A percentile compares a stretch with the other conserved stretches of the same genome.
phyloP scores from a whole-genome alignment of 2,113 vertebrate species.

The Ciconia stormi region DNA sequence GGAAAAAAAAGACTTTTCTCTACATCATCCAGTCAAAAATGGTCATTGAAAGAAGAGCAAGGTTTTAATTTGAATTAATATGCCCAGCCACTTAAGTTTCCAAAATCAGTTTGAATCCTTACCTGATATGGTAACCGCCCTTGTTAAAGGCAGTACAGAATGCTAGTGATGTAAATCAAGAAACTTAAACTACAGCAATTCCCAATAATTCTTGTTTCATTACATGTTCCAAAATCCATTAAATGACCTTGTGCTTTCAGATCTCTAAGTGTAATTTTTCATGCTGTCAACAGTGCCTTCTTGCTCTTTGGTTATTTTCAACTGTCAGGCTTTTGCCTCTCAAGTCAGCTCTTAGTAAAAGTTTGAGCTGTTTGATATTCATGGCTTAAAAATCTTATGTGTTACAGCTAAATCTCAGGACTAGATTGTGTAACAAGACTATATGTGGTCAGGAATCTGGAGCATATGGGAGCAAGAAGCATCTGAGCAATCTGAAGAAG shows the following conservation, averaged over 20 bases:
- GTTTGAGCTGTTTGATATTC: background rate
- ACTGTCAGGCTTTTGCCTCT: background rate
- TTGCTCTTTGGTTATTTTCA: background rate
- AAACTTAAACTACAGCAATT: background rate
- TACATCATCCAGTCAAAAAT: background rate
- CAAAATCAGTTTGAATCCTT: background rate
- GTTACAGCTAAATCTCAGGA: background rate
- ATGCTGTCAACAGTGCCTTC: background rate
- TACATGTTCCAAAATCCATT: background rate
- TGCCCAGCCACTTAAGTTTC: background rate
- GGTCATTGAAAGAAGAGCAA: background rate
- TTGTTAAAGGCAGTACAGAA: background rate
- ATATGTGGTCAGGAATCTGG: background rate
- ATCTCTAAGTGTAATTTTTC: background rate
- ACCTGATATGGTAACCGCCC: fast-evolving
- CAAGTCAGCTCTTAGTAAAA: background rate
- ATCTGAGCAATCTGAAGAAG: background rate
- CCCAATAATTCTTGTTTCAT: background rate
- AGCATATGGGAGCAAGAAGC: background rate
- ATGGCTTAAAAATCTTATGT: fast-evolving
- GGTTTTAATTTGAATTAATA: background rate
- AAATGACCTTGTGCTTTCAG: background rate
- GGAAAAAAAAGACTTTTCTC: background rate
- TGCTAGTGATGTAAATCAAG: background rate
- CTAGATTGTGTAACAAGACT: background rate